A percentile compares a stretch with the other conserved stretches of the same genome.
Evolutionary conservation across 2,888 invertebrate species (phyloP).

Genomic region (Tetranychus piercei): DNA sequence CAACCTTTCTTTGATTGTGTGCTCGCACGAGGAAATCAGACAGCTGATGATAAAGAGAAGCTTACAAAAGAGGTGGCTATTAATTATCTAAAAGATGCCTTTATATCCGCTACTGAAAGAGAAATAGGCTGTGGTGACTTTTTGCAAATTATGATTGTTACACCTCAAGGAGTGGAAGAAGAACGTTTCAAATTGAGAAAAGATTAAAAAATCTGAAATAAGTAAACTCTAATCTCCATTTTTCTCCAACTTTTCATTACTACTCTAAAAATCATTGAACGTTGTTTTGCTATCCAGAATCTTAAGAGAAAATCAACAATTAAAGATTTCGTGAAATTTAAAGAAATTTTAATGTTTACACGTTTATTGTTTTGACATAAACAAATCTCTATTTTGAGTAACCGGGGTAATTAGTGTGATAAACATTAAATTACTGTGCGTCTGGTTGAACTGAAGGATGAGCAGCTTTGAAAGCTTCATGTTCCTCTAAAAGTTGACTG

Average conservation of each 20-base stretch:
- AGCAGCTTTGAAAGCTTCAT: slow-evolving; percentile 74
- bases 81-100: slow-evolving; percentile 74
- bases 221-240: not conserved
- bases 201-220: slow-evolving; percentile 45
- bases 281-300: not conserved
- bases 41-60: slow-evolving; percentile 37
- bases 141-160: slow-evolving; percentile 64
- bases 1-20: slow-evolving; percentile 93
- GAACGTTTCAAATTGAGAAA: slow-evolving; percentile 52
- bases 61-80: slow-evolving; percentile 62
- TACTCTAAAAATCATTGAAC: too few relatives aligned
- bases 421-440: slow-evolving; percentile 44
- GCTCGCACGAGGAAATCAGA: slow-evolving; percentile 67
- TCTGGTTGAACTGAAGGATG: slow-evolving; percentile 84
- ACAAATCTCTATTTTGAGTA: not conserved
- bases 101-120: slow-evolving; percentile 90
- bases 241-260: slow-evolving; percentile 3
- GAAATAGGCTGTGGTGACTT: slow-evolving; percentile 94
- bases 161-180: slow-evolving; percentile 59
- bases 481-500: slow-evolving; percentile 61
- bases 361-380: not conserved
- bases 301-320: not conserved
- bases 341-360: not conserved
- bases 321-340: not conserved
- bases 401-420: not conserved